Evolutionary conservation across 2,888 invertebrate genomes (phyloP), one percentile per base, ranked within the genome.

Genomic region (Epirrita christyi): DNA sequence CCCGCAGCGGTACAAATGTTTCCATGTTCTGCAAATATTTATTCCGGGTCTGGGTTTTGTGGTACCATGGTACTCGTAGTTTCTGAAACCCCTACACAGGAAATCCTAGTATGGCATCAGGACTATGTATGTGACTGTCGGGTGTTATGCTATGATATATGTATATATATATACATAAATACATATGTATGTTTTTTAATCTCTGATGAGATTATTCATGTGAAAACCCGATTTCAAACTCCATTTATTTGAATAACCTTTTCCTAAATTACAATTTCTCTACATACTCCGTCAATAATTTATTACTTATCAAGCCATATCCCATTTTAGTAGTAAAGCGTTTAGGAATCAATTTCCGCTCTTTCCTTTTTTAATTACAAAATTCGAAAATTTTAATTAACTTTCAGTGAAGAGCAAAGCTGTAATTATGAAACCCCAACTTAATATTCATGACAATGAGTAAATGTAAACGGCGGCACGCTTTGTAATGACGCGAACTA

Each of bases 401-500:
- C 46, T 56, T 49, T 34, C 47, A 41, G 44, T 38, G 37, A 55
- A 49, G 52, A 56, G 21, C 45, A 42, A 21, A 58, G 48, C 38
- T 13, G 43, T 47, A 44, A 55, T 59, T 55, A 55, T 50, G 37
- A 55, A 51, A 36, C 47, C 47, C 28, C 29, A 38, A 47, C 47
- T 61, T 50, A 61, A 56, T 55, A 58, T 58, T 61, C 58, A 58
- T 44, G 55, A 58, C 61, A 58, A 58, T 61, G 48, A 58, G 58
- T 61, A 58, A 61, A 67, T 66, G 61, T 68, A 68, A 73, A 70
- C 64, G 68, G 61, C 54, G 55, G 56, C 67, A 63, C 68, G 71
- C 66, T 72, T 75, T 53, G 65, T 76, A 75, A 77, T 78, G 78
- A 75, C 76, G 71, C 63, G 65, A 76, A 75, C 73, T 81, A 83